phyloP scores from a whole-genome alignment of 2,113 vertebrate genomes.

The Mus spicilegus region DNA sequence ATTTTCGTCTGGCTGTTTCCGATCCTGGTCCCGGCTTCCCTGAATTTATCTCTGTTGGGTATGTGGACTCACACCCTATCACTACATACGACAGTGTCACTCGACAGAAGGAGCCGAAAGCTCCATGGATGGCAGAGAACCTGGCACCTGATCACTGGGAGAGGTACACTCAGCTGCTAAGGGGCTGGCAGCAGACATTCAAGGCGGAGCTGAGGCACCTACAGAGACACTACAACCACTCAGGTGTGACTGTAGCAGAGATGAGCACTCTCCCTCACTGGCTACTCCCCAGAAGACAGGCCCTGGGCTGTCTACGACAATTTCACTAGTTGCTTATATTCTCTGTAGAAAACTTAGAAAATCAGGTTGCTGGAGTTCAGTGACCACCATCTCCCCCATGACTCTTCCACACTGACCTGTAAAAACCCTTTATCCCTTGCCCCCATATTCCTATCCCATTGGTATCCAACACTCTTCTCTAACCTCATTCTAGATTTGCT shows the following conservation, averaged over 20 bases:
- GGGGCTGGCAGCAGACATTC: constrained; percentile 63
- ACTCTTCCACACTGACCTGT: not conserved
- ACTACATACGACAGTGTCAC: constrained; percentile 62
- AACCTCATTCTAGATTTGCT: not conserved
- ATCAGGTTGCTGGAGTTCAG: not conserved
- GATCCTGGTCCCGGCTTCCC: constrained; percentile 52
- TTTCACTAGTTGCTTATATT: not conserved
- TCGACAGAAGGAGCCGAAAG: not conserved
- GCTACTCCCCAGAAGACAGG: not conserved
- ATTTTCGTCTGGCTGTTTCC: constrained; percentile 47
- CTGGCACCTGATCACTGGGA: constrained; percentile 53
- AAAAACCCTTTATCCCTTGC: not conserved
- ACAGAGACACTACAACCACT: constrained; percentile 54
- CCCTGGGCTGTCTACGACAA: not conserved
- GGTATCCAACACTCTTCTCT: not conserved
- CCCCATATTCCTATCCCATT: not conserved
- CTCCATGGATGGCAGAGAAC: not conserved
- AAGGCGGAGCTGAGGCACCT: constrained; percentile 23
- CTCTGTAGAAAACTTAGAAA: not conserved
- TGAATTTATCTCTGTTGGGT: constrained; percentile 68
- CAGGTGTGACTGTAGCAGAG: not conserved
- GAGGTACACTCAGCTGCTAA: constrained; percentile 64
- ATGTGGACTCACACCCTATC: constrained; percentile 63
- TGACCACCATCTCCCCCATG: not conserved
- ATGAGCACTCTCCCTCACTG: fast-evolving